Base-by-base conservation (phyloP, 2,888 invertebrate species). In the Exephanes ischioxanthus region DNA sequence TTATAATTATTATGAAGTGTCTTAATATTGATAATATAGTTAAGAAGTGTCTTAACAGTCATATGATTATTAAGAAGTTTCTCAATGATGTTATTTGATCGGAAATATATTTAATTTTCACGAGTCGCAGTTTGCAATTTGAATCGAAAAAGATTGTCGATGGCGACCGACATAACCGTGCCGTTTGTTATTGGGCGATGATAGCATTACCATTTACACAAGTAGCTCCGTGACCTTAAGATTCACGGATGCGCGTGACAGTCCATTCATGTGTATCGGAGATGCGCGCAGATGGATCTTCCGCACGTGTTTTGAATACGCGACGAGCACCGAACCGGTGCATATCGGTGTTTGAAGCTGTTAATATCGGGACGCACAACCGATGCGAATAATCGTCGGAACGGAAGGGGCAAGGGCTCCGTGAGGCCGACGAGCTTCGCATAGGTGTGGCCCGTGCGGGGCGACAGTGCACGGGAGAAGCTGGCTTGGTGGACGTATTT, bases 401-500 rank as follows among this genome's bases (percentile, higher is more conserved):
- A 5, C 16, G 45, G 45, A 41, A 63, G 48, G 53, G 72, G 53
- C 14, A 71, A 45, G 45, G 55, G 33, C 63, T 41, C 70, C 77
- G 53, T 77, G 61, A 66, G 67, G 51, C 37, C 68, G 81, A 48
- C 70, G 51, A 67, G 78, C 53, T 78, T 53, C 70, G 75, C 41
- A 73, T 75, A 79, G 85, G 85, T 85, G 82, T 82, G 85, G 85
- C 85, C 66, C 58, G 53, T 75, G 19, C 72, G 19, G 19, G 26
- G 58, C 71, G 55, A 72, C 48, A 55, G 63, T 63, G 61, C 48
- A 37, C 45, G 45, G 68, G 33, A 55, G 53, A 75, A 78, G 73
- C 67, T 48, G 86, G 83, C 85, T 71, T 88, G 45, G 87, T 82
- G 87, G 92, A 92, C 93, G 91, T 92, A 93, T 93, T 93, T 93